phyloP scores from a whole-genome alignment of 1,140 invertebrate genomes.

The Belonocnema kinseyi region DNA sequence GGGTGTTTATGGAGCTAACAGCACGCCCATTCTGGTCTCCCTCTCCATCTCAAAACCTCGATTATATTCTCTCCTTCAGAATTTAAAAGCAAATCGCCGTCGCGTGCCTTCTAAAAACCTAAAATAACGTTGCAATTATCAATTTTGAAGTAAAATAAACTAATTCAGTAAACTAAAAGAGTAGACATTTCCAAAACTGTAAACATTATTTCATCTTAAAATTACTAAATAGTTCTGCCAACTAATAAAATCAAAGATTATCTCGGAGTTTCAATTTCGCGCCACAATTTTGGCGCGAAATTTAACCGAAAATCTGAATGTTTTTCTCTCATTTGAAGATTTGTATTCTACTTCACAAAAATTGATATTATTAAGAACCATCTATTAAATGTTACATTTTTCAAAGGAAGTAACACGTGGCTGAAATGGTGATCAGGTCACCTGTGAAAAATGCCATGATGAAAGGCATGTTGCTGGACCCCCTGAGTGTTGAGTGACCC shows the following conservation, averaged over 20 bases:
- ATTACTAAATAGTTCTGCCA: too few relatives aligned
- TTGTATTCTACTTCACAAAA: too few relatives aligned
- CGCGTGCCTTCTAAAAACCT: neutral
- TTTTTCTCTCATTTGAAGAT: too few relatives aligned
- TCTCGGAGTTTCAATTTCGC: neutral
- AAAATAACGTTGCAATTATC: conserved; percentile 32
- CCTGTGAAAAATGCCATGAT: conserved; percentile 45
- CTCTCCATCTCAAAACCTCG: conserved; percentile 47
- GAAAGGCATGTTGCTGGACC: conserved; percentile 28
- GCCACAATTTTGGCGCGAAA: neutral
- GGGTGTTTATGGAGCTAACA: conserved; percentile 63
- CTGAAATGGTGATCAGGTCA: conserved; percentile 38
- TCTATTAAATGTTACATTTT: neutral
- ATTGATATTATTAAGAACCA: too few relatives aligned
- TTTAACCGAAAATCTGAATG: neutral
- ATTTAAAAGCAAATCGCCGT: neutral
- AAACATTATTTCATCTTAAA: too few relatives aligned
- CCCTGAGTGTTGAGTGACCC: conserved; percentile 25
- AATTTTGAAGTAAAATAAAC: too few relatives aligned
- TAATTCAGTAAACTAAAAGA: too few relatives aligned
- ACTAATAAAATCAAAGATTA: too few relatives aligned
- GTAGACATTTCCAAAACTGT: too few relatives aligned
- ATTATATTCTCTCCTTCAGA: conserved; percentile 47
- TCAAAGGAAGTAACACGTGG: conserved; percentile 6
- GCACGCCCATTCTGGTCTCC: conserved; percentile 50